phyloP scores from a whole-genome alignment of 2,888 invertebrate genomes.

The Polydrusus pterygomalis region DNA sequence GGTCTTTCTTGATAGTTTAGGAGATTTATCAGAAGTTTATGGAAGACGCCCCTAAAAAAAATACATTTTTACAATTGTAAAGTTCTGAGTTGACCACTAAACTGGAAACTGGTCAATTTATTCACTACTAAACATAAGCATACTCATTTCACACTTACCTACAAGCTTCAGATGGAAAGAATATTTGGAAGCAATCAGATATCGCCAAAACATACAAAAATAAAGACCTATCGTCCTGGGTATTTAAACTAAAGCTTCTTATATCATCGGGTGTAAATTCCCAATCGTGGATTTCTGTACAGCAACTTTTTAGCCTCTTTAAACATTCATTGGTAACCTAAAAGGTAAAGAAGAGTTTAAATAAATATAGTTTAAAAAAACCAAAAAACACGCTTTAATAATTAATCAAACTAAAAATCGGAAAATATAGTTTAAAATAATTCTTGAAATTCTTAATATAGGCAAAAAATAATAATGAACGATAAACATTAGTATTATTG shows the following conservation, averaged over 20 bases:
- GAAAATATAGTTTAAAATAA: too few relatives aligned
- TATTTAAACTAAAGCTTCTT: constrained; percentile 93
- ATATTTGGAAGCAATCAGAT: constrained; percentile 99
- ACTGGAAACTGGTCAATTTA: too few relatives aligned
- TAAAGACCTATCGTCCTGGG: constrained; percentile 95
- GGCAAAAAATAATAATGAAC: too few relatives aligned
- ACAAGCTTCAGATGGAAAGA: constrained; percentile 92
- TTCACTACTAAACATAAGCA: too few relatives aligned
- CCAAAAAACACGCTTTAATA: too few relatives aligned
- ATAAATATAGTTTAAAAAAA: too few relatives aligned
- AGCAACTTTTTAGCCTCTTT: constrained; percentile 83
- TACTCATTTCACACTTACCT: constrained; percentile 68
- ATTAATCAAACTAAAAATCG: too few relatives aligned
- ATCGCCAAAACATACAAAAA: constrained; percentile 98
- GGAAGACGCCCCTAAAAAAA: constrained; percentile 79
- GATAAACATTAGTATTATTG: too few relatives aligned
- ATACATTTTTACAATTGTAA: not conserved
- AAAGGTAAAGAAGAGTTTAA: constrained; percentile 36
- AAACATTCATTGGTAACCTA: constrained; percentile 83
- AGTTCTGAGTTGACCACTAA: too few relatives aligned
- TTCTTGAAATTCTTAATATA: too few relatives aligned
- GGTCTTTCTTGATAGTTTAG: constrained; percentile 90
- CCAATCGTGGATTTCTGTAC: constrained; percentile 94
- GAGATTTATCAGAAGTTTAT: constrained; percentile 87
- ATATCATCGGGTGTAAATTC: constrained; percentile 93